Evolutionary conservation across 2,888 invertebrate genomes (phyloP), one percentile per base, ranked within the genome.

Genomic region (Stictocephala bisonia): DNA sequence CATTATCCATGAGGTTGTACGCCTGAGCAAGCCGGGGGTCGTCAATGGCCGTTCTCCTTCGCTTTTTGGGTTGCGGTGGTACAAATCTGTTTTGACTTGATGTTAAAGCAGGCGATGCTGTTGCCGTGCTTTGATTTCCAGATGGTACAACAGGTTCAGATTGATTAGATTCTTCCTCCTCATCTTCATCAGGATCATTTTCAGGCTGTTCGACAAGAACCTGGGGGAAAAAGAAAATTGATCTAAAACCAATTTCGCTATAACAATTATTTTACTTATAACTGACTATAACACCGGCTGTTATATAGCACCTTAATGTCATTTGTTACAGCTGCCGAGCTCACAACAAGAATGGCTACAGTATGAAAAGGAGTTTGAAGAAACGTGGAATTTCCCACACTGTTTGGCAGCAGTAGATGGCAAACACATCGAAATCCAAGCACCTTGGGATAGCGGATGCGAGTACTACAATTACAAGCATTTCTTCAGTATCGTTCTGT

Each of bases 401-500:
- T 24, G 24, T 56, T 26, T 56, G 29, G 56, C 26, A 26, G 56
- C 56, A 56, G 29, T 56, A 27, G 56, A 56, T 56, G 56, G 56
- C 26, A 56, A 56, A 56, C 56, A 56, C n/a, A 27, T 56, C 56
- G 26, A 56, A 27, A 24, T 56, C 29, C 56, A 56, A 56, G 56
- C 56, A 56, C 56, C 56, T 7, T 56, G 56, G 56, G 29, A 56
- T 1, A 56, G 56, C 29, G 56, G 56, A 24, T 20, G 26, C 29
- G 24, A n/a, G 31, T 75, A 60, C 48, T 75, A 66, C 29, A 69
- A 60, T 60, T 75, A 66, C 66, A 75, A 73, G 67, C 31, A 15
- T 3, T 27, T 66, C 24, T 73, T 70, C 35, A 71, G 71, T 22
- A 50, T 64, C 26, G 72, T 80, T n/a, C 50, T 78, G 29, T 68